Evolutionary conservation across 2,113 vertebrate species (phyloP), one percentile per base, ranked within the genome.

Genomic region (Myiozetetes cayanensis): DNA sequence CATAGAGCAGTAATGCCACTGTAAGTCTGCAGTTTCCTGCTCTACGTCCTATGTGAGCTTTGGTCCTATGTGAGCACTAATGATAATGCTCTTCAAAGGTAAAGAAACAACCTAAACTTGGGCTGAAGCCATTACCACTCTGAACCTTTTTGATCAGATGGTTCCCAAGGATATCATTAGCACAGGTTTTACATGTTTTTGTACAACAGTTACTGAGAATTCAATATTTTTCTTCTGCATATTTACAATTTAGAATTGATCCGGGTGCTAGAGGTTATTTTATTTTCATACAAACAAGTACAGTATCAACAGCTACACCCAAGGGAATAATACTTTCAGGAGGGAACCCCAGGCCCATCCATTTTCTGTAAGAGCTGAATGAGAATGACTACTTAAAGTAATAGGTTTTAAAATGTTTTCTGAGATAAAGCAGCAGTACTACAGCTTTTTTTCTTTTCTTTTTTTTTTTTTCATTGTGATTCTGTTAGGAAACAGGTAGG

Each of bases 321-420:
- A 91, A 47, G 75, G 77, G 88, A 95, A 92, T 31, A 90, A 94
- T 77, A 35, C 75, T 58, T 90, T 94, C 56, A 80, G 87, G 31
- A 90, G 78, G 18, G 39, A 94, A 96, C 28, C 33, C 49, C 77
- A 67, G 93, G 85, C 74, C 17, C 62, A 92, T 96, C 67, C 90
- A 91, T 96, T 89, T 95, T 93, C 83, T 86, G 15, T 80, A 95
- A 93, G 14, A 96, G 79, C 87, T 94, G 75, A 96, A 91, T 39
- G 39, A 80, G 95, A 97, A 96, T 78, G 89, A 90, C 84, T 96
- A 85, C 78, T 95, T 96, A 93, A 96, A 96, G 81, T 95, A 97
- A 94, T 75, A 86, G 76, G 44, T 67, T 92, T 96, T 96, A 87
- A 96, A 97, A 87, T 72, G 66, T 93, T 92, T 96, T 78, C 90